Evolutionary conservation across 92 coral and sea anemone genomes (phyloP).

Genomic region (Epizoanthus illoricatus): DNA sequence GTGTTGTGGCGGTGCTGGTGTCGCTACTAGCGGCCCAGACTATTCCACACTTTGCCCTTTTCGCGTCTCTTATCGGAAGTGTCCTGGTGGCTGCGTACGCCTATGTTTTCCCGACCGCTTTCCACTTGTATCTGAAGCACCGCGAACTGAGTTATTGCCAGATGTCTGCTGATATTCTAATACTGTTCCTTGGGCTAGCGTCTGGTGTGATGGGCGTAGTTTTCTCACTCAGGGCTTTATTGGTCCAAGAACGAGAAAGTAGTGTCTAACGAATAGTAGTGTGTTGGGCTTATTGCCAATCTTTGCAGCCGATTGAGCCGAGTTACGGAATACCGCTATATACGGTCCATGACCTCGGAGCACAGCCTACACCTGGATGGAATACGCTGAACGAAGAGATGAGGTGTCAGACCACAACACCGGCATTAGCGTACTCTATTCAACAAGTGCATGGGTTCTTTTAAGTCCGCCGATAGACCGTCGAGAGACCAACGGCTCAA

Average conservation of each 20-base stretch:
- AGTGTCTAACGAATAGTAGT: background rate
- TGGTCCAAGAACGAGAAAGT: no score
- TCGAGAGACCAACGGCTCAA: no score
- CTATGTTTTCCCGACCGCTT: constrained; percentile 17
- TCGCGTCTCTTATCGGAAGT: constrained; percentile 24
- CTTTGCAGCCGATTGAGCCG: no score
- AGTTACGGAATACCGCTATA: no score
- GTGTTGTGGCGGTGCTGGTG: background rate
- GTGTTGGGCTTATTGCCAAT: no score
- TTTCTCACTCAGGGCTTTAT: constrained; percentile 21
- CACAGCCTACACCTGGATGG: no score
- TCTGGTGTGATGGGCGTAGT: background rate
- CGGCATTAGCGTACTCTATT: no score
- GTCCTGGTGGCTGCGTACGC: constrained; percentile 20
- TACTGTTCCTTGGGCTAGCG: background rate
- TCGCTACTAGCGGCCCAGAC: constrained; percentile 10
- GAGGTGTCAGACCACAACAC: no score
- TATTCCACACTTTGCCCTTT: constrained; percentile 21
- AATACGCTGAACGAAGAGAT: no score
- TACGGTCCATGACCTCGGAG: no score
- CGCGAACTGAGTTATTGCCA: constrained; percentile 24
- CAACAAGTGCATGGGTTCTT: no score
- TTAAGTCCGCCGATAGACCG: no score
- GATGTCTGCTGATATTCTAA: constrained; percentile 9
- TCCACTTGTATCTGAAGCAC: constrained; percentile 24